Evolutionary conservation across 35 echinoderm and acorn worm species (phyloP).

Genomic region (Heliocidaris erythrogramma): DNA sequence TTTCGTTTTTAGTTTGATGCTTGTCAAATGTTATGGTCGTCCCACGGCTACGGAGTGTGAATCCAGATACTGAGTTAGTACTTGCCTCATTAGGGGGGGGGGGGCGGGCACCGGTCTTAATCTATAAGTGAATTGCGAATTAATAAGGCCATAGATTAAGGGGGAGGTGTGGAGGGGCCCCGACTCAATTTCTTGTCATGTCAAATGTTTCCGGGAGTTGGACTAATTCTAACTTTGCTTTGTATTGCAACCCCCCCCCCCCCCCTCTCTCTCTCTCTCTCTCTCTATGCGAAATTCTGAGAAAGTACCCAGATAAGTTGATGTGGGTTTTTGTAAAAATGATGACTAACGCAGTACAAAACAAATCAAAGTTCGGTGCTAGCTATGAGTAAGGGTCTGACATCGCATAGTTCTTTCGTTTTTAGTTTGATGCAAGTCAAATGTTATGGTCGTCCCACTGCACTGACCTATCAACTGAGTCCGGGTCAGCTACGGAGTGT

Average conservation of each 20-base stretch:
- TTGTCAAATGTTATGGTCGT: background rate
- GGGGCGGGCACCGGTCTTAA: too few species aligned
- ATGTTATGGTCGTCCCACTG: background rate
- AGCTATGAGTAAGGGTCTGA: background rate
- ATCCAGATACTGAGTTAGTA: too few species aligned
- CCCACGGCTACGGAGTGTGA: background rate
- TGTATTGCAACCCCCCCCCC: too few species aligned
- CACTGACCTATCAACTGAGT: background rate
- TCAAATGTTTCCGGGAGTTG: background rate
- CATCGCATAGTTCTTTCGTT: background rate
- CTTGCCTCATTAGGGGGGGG: too few species aligned
- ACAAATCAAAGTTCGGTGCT: background rate
- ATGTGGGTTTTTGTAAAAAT: background rate
- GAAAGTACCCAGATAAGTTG: background rate
- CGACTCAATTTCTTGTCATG: too few species aligned
- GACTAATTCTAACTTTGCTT: background rate
- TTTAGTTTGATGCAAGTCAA: background rate
- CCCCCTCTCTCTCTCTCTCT: too few species aligned
- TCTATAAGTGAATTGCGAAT: too few species aligned
- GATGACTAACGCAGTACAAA: background rate
- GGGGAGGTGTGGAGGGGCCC: too few species aligned
- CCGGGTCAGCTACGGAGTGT: too few species aligned
- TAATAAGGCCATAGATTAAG: too few species aligned
- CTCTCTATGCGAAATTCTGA: background rate
- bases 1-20: background rate